Conservation (phyloP, 2,888 invertebrate species). For the Trypoxylon attenuatum region DNA sequence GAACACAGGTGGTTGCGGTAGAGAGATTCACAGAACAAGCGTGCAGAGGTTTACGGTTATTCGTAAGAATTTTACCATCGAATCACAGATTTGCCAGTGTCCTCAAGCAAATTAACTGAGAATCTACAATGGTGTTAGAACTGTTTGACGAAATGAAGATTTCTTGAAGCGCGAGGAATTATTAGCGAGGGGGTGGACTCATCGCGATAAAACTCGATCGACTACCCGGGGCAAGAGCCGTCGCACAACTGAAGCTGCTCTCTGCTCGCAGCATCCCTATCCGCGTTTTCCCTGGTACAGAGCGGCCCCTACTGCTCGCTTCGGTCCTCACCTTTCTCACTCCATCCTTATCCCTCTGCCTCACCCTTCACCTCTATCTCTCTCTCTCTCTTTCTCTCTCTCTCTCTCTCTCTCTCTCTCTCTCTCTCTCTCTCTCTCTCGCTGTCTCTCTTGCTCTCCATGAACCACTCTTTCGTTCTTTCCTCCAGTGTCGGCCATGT, state of each 20-base stretch:
- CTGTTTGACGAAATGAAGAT: too few species aligned
- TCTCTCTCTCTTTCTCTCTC: constrained; percentile 20
- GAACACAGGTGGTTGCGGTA: constrained; percentile 20
- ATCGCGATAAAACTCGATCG: constrained; percentile 54
- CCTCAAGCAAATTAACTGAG: too few species aligned
- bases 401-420: neutral
- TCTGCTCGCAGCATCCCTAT: constrained; percentile 63
- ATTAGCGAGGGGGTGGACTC: neutral
- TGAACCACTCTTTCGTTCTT: too few species aligned
- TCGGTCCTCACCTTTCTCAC: constrained; percentile 2
- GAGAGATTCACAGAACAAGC: too few species aligned
- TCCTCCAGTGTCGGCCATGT: too few species aligned
- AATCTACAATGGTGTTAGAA: too few species aligned
- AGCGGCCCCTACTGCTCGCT: constrained; percentile 35
- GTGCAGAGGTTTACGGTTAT: too few species aligned
- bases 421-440: neutral
- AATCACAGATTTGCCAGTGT: too few species aligned
- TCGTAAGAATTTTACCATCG: too few species aligned
- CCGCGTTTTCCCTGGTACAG: constrained; percentile 41
- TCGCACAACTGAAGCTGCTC: constrained; percentile 68
- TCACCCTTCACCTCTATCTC: constrained; percentile 24
- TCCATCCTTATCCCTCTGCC: constrained; percentile 7
- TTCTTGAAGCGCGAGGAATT: too few species aligned
- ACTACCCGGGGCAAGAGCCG: constrained; percentile 68
- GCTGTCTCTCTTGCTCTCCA: constrained; percentile 32